Conservation (phyloP, 2,113 vertebrate species). For the Gadus chalcogrammus region DNA sequence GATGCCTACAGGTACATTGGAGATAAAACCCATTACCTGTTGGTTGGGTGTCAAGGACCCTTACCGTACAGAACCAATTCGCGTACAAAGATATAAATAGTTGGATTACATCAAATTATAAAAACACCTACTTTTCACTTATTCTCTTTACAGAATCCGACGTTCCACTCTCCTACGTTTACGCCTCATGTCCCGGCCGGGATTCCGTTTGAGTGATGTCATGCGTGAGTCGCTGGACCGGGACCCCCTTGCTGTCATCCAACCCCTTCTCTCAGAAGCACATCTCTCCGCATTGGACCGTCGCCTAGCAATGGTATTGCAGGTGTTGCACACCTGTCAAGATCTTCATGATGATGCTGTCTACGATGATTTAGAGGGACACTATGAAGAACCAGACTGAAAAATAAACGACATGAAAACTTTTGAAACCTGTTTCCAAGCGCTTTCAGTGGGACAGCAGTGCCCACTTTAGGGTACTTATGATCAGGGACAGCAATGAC, state of each 20-base stretch:
- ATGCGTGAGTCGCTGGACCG: conserved; percentile 85
- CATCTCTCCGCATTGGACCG: conserved; percentile 91
- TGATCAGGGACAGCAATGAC: no score
- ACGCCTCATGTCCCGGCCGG: conserved; percentile 75
- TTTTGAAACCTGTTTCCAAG: background rate
- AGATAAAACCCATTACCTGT: no score
- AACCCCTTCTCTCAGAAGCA: conserved; percentile 80
- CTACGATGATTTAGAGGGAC: conserved; percentile 45
- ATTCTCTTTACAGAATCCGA: conserved; percentile 75
- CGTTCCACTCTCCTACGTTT: conserved; percentile 83
- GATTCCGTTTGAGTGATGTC: conserved; percentile 79
- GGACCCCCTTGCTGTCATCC: conserved; percentile 82
- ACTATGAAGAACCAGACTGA: conserved; percentile 2
- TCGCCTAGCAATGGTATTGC: conserved; percentile 75
- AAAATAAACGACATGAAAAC: background rate
- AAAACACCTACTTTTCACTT: no score
- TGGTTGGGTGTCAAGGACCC: no score
- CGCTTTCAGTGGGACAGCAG: no score
- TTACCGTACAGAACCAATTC: background rate
- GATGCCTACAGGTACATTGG: no score
- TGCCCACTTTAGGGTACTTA: no score
- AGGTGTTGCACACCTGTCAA: conserved; percentile 64
- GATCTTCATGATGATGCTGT: conserved; percentile 41
- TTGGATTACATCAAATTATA: no score
- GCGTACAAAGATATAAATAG: no score